Evolutionary conservation across 2,797 vertebrate species (phyloP).

Genomic region (Champsocephalus gunnari): DNA sequence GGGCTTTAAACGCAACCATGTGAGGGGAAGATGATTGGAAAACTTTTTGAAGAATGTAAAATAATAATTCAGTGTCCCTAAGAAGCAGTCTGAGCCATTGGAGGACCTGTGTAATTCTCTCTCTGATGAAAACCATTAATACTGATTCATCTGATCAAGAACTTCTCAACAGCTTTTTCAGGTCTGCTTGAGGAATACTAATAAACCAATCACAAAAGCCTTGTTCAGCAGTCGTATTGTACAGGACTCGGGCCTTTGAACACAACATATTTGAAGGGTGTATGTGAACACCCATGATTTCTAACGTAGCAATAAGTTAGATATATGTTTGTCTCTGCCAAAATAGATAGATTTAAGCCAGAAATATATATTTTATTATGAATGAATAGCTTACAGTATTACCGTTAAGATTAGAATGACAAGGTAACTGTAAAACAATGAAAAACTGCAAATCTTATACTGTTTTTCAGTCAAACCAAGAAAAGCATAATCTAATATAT

Average conservation of each 20-base stretch:
- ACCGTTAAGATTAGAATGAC: background rate
- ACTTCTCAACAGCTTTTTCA: constrained; percentile 67
- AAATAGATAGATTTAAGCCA: constrained; percentile 2
- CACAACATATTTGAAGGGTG: constrained; percentile 23
- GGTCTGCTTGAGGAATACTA: constrained; percentile 77
- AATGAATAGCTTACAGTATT: background rate
- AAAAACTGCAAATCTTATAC: background rate
- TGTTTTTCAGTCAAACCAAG: background rate
- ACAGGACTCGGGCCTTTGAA: constrained; percentile 10
- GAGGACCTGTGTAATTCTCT: constrained; percentile 76
- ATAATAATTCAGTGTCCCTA: constrained; percentile 65
- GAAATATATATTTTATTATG: background rate
- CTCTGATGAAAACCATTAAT: constrained; percentile 80
- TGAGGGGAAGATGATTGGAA: constrained; percentile 80
- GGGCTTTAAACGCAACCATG: constrained; percentile 78
- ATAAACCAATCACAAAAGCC: constrained; percentile 60
- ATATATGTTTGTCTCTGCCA: constrained; percentile 6
- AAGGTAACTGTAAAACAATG: background rate
- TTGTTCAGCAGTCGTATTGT: constrained; percentile 44
- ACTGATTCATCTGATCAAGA: constrained; percentile 82
- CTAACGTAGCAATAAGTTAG: constrained; percentile 9
- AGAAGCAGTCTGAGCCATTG: constrained; percentile 55
- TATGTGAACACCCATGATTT: constrained; percentile 23
- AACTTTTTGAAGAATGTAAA: constrained; percentile 77
- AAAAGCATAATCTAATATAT: background rate